Conservation (phyloP, 1,140 invertebrate genomes). For the Coenobita brevimanus region DNA sequence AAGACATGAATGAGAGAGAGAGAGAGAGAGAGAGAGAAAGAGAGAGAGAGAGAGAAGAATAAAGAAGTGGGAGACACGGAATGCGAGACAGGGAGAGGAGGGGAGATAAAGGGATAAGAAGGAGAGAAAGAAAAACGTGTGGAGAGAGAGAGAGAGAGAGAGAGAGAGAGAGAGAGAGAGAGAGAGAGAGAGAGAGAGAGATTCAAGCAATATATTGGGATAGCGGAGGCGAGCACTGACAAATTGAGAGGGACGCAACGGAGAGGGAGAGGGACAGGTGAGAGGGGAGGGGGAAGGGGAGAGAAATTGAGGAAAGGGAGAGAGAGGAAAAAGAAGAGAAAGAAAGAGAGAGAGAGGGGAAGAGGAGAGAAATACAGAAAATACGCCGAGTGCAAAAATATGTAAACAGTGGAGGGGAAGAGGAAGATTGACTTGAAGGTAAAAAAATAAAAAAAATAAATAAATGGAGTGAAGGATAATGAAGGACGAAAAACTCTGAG, state of each 20-base stretch:
- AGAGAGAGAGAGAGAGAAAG: background rate
- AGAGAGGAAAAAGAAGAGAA: too few relatives aligned
- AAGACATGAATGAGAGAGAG: slow-evolving; percentile 8
- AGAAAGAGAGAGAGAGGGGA: background rate
- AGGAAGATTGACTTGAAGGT: background rate
- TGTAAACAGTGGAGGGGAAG: background rate
- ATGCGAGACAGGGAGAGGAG: background rate
- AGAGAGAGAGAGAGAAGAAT: background rate
- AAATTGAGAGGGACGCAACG: background rate
- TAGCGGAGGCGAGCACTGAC: background rate
- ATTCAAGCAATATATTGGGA: background rate
- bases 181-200: background rate
- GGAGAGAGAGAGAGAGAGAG: background rate
- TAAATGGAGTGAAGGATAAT: too few relatives aligned
- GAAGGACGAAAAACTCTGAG: too few relatives aligned
- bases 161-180: too few relatives aligned
- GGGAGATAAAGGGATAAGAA: background rate
- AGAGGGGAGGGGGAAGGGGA: background rate
- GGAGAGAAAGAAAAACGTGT: background rate
- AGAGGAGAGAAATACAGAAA: background rate
- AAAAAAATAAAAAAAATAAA: too few relatives aligned
- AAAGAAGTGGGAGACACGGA: background rate
- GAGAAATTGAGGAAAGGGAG: background rate
- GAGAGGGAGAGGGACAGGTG: background rate
- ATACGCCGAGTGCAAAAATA: background rate